Evolutionary conservation across 2,797 vertebrate genomes (phyloP), one percentile per base, ranked within the genome.

Genomic region (Acanthurus tractus): DNA sequence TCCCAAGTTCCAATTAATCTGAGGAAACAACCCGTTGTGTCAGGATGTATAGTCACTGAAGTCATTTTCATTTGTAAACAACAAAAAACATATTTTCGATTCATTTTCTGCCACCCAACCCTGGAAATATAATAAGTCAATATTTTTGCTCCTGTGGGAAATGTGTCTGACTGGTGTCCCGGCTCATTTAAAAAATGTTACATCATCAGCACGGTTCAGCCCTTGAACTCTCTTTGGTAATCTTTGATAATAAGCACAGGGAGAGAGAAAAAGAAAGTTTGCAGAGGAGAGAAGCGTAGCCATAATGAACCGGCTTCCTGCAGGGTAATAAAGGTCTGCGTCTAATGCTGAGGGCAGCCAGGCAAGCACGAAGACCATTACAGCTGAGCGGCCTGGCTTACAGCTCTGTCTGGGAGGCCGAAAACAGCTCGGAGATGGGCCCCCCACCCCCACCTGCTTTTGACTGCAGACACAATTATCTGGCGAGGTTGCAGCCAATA

Each of bases 281-380:
- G 78, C 75, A 59, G 85, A 77, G 78, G 69, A 87, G 74, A 81
- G 71, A 82, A 80, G 79, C 58, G 13, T 65, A 58, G 79, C 55
- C 48, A 56, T 93, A 93, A 94, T 94, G 89, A 94, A 90, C 70
- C 57, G 2, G 79, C 86, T 90, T 94, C 89, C 87, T 87, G 80
- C 78, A 70, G 86, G 71, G 87, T 94, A 92, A 94, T 93, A 91
- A 93, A 92, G 86, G 88, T 86, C 90, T 90, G 85, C 53, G 34
- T 78, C 83, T 94, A 93, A 94, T 93, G 84, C 92, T 86, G 80
- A 85, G 91, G 88, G 90, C 92, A 92, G 83, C 82, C 82, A 84
- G 87, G 83, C 84, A 89, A 79, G 87, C 94, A 94, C 88, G 87
- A 58, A 93, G 87, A 87, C 92, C 88, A 93, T 94, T 93, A 92